Evolutionary conservation across 2,888 invertebrate genomes (phyloP).

Genomic region (Camponotus fellah): DNA sequence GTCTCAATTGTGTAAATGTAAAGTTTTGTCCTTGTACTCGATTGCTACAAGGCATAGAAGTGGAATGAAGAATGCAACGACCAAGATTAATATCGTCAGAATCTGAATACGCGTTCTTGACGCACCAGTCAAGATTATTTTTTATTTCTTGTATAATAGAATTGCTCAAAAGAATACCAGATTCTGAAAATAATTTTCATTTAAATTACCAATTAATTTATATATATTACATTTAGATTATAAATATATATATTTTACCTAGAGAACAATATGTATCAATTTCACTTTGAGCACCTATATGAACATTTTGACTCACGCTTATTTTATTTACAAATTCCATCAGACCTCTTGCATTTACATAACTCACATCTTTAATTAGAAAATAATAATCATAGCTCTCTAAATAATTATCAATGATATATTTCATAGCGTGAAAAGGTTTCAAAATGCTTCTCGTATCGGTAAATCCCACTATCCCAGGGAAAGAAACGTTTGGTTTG

Average conservation of each 20-base stretch:
- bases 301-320: constrained; percentile 94
- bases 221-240: neutral
- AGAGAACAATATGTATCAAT: constrained; percentile 90
- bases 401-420: constrained; percentile 95
- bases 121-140: constrained; percentile 95
- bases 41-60: constrained; percentile 89
- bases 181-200: constrained; percentile 87
- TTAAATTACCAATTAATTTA: neutral
- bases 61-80: constrained; percentile 93
- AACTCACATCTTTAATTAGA: constrained; percentile 94
- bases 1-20: constrained; percentile 71
- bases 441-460: constrained; percentile 92
- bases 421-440: constrained; percentile 96
- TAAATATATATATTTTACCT: constrained; percentile 86
- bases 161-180: constrained; percentile 95
- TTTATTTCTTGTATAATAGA: constrained; percentile 93
- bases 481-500: constrained; percentile 87
- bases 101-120: constrained; percentile 93
- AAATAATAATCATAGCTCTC: constrained; percentile 98
- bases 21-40: constrained; percentile 87
- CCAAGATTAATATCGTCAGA: constrained; percentile 95
- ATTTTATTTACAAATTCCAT: constrained; percentile 91
- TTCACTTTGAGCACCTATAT: constrained; percentile 91
- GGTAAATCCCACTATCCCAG: constrained; percentile 95
- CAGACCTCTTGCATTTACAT: constrained; percentile 93